Conservation (phyloP, 2,797 vertebrate genomes). For the Falco concolor region DNA sequence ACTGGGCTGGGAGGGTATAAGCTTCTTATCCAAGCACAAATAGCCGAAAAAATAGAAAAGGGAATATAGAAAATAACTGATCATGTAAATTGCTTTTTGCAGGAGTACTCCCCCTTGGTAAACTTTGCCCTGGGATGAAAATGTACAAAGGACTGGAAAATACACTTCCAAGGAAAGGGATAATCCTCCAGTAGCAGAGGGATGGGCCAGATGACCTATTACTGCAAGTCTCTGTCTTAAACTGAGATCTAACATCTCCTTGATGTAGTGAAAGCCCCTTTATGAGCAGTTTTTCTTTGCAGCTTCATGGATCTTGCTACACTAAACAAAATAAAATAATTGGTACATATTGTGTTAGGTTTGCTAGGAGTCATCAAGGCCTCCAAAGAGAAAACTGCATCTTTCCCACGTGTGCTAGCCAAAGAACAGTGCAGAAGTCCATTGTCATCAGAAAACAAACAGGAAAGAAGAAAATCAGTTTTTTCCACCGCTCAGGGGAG, state of each 20-base stretch:
- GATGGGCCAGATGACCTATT: not conserved
- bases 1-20: slow-evolving; percentile 49
- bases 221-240: not conserved
- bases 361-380: not conserved
- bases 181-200: not conserved
- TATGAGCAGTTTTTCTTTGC: not conserved
- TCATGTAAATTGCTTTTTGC: slow-evolving; percentile 58
- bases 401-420: not conserved
- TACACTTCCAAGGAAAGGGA: not conserved
- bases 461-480: not conserved
- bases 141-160: not conserved
- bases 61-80: slow-evolving; percentile 38
- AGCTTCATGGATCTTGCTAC: not conserved
- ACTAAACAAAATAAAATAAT: not conserved
- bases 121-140: slow-evolving; percentile 13
- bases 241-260: not conserved
- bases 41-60: slow-evolving; percentile 41
- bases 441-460: not conserved
- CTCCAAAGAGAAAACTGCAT: not conserved
- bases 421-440: not conserved
- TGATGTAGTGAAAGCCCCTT: not conserved
- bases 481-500: not conserved
- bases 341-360: not conserved
- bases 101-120: not conserved
- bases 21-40: slow-evolving; percentile 45